Evolutionary conservation across 2,888 invertebrate species (phyloP).

Genomic region (Mesorhabditis sp.): DNA sequence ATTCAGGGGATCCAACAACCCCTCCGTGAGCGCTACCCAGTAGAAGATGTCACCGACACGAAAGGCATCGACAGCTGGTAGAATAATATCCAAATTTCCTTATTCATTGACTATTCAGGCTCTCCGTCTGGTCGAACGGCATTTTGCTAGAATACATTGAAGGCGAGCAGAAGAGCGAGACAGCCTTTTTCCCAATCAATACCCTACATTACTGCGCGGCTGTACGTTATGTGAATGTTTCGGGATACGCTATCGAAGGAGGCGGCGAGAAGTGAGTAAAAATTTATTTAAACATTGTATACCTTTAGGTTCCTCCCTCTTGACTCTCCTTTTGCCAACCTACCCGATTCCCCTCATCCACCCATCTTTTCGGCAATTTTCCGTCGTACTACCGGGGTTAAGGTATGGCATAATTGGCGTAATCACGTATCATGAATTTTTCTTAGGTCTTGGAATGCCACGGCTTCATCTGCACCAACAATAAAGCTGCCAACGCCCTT

Average conservation of each 20-base stretch:
- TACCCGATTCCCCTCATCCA: constrained; percentile 86
- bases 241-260: constrained; percentile 63
- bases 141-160: constrained; percentile 88
- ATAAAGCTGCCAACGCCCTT: constrained; percentile 93
- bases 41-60: constrained; percentile 81
- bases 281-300: constrained; percentile 64
- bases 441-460: constrained; percentile 79
- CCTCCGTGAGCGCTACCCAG: constrained; percentile 87
- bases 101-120: constrained; percentile 27
- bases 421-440: background rate
- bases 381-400: constrained; percentile 89
- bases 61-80: constrained; percentile 88
- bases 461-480: constrained; percentile 92
- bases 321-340: constrained; percentile 89
- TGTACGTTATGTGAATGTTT: constrained; percentile 75
- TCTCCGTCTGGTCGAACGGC: constrained; percentile 91
- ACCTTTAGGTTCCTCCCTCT: constrained; percentile 75
- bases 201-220: constrained; percentile 92
- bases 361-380: constrained; percentile 94
- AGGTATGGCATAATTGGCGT: constrained; percentile 63
- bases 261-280: constrained; percentile 61
- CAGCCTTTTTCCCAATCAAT: constrained; percentile 91
- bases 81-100: background rate
- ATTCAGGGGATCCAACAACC: constrained; percentile 74
- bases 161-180: constrained; percentile 84